These are phyloP conservation scores for Uloborus diversus DNA, from an alignment of 1,140 invertebrate genomes.

Conservation along the genomic window DNA sequence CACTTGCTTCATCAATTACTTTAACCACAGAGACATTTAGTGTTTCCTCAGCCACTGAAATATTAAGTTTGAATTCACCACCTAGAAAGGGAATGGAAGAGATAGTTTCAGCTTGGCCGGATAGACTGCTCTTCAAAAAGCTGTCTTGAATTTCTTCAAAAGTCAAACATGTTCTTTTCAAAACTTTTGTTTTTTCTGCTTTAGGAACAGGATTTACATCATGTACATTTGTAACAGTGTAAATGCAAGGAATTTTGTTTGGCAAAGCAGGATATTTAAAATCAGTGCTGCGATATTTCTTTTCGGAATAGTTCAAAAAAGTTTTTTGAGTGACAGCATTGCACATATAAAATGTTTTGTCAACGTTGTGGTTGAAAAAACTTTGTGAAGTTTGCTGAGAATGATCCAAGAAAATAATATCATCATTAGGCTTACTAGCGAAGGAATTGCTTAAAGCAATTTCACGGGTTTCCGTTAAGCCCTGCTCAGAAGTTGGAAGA, in stretches of 20 bases:
- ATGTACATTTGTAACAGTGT: neutral
- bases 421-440: too few species aligned
- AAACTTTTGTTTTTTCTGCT: slow-evolving; percentile 33
- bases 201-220: neutral
- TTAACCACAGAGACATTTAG: slow-evolving; percentile 43
- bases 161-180: slow-evolving; percentile 39
- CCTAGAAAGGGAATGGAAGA: slow-evolving; percentile 38
- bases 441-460: too few species aligned
- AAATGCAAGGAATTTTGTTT: neutral
- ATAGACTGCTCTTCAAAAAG: slow-evolving; percentile 15
- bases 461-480: too few species aligned
- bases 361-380: neutral
- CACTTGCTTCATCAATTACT: neutral
- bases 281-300: neutral
- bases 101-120: neutral
- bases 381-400: slow-evolving; percentile 47
- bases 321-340: neutral
- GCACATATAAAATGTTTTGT: neutral
- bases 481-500: too few species aligned
- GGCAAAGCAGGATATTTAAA: neutral
- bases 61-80: slow-evolving; percentile 3
- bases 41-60: slow-evolving; percentile 33
- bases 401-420: slow-evolving; percentile 23
- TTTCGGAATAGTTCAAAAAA: neutral
- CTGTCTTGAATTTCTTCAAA: slow-evolving; percentile 35